A percentile compares a stretch with the other conserved stretches of the same genome.
Evolutionary conservation across 2,888 invertebrate species (phyloP).

Genomic region (Volucella inflata): DNA sequence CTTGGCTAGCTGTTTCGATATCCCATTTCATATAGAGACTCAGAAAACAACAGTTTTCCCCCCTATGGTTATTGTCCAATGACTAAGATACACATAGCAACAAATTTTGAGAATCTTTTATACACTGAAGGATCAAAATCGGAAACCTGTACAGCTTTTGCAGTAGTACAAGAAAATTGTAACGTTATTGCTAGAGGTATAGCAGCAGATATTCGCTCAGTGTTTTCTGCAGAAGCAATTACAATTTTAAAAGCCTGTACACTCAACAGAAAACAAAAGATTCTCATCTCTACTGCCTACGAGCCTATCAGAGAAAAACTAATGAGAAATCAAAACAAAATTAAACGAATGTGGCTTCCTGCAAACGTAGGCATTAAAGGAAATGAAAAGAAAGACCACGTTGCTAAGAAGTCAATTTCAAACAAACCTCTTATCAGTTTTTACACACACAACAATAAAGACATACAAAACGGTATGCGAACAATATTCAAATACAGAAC

Average conservation of each 20-base stretch:
- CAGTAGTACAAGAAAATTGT: constrained; percentile 4
- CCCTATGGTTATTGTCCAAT: constrained; percentile 1
- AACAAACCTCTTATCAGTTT: constrained; percentile 15
- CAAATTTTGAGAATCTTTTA: background rate
- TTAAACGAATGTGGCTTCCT: constrained; percentile 39
- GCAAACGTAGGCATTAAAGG: too few species aligned
- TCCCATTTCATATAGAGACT: background rate
- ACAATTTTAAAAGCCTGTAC: constrained; percentile 9
- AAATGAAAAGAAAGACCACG: constrained; percentile 30
- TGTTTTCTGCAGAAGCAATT: constrained; percentile 33
- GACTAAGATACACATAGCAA: background rate
- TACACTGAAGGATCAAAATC: constrained; percentile 3
- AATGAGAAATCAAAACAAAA: background rate
- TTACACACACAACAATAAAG: constrained; percentile 13
- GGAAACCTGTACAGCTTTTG: background rate
- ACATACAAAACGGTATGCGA: constrained; percentile 16
- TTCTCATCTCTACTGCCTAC: constrained; percentile 32
- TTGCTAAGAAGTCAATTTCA: constrained; percentile 22
- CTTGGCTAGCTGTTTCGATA: background rate
- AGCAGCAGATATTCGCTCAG: background rate
- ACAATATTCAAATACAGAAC: too few species aligned
- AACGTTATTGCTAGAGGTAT: background rate
- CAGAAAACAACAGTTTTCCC: background rate
- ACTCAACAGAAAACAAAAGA: constrained; percentile 8
- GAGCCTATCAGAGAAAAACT: constrained; percentile 14